Evolutionary conservation across 2,113 vertebrate species (phyloP).

Genomic region (Rissa tridactyla): DNA sequence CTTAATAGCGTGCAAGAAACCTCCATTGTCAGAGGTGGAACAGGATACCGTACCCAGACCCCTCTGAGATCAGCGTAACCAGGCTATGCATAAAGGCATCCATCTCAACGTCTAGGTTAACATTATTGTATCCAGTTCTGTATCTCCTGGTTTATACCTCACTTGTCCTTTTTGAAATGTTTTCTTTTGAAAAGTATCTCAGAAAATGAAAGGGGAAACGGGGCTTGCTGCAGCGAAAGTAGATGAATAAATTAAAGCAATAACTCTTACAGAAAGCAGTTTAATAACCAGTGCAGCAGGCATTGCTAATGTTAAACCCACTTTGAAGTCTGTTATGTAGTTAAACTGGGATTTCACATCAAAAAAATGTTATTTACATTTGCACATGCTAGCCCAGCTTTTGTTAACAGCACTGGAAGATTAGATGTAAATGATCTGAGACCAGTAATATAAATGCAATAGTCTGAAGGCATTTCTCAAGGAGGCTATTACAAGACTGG

Average conservation of each 20-base stretch:
- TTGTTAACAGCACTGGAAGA: constrained; percentile 30
- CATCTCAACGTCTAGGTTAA: background rate
- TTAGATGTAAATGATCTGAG: constrained; percentile 43
- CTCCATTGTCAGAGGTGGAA: background rate
- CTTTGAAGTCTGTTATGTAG: constrained; percentile 48
- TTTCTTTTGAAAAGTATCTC: background rate
- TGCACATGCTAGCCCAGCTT: constrained; percentile 33
- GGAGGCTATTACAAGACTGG: background rate
- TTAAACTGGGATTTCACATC: constrained; percentile 48
- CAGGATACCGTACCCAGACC: background rate
- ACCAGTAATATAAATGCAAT: constrained; percentile 7
- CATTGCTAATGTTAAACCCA: constrained; percentile 1
- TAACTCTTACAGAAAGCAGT: background rate
- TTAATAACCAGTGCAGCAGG: constrained; percentile 4
- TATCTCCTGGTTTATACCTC: background rate
- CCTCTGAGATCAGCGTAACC: background rate
- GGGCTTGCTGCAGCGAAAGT: background rate
- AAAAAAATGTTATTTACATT: constrained; percentile 49
- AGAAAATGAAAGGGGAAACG: background rate
- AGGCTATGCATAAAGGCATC: background rate
- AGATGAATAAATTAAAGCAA: constrained; percentile 14
- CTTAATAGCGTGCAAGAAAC: background rate
- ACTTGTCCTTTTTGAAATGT: background rate
- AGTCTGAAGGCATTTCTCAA: constrained; percentile 40
- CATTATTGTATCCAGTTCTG: background rate